These are phyloP conservation scores for Salvelinus sp. DNA, from an alignment of 2,113 vertebrate genomes.

Conservation along the genomic window DNA sequence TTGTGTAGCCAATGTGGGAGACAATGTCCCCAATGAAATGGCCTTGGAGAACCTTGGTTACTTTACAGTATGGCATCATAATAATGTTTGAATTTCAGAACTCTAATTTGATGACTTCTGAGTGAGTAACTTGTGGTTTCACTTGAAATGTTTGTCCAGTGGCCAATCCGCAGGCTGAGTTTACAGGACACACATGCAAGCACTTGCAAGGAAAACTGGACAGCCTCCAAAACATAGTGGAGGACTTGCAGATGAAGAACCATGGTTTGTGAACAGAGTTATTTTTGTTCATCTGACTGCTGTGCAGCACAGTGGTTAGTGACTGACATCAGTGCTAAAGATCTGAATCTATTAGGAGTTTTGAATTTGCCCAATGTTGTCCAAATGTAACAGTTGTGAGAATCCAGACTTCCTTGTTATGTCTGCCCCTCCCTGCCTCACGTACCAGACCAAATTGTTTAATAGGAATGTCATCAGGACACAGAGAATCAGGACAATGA, in stretches of 20 bases:
- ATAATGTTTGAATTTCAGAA: no score
- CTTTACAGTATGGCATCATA: no score
- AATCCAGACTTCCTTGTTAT: not conserved
- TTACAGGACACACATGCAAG: constrained; percentile 42
- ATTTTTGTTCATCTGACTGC: not conserved
- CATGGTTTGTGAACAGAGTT: constrained; percentile 53
- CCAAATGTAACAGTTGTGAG: not conserved
- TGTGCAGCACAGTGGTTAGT: not conserved
- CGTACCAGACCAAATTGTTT: not conserved
- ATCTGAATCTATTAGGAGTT: not conserved
- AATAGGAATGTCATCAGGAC: no score
- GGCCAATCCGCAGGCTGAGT: constrained; percentile 39
- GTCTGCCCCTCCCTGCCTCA: not conserved
- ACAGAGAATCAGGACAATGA: no score
- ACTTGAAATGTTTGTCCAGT: constrained; percentile 12
- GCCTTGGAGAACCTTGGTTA: no score
- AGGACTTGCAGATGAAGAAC: constrained; percentile 63
- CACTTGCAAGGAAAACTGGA: constrained; percentile 67
- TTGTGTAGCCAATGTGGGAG: no score
- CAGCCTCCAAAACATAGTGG: constrained; percentile 64
- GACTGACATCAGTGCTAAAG: not conserved
- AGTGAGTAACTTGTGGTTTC: not conserved
- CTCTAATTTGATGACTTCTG: no score
- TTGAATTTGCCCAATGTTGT: not conserved
- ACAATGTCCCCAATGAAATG: not conserved